Base-by-base conservation (phyloP, 2,797 vertebrate species). In the Diceros bicornis region DNA sequence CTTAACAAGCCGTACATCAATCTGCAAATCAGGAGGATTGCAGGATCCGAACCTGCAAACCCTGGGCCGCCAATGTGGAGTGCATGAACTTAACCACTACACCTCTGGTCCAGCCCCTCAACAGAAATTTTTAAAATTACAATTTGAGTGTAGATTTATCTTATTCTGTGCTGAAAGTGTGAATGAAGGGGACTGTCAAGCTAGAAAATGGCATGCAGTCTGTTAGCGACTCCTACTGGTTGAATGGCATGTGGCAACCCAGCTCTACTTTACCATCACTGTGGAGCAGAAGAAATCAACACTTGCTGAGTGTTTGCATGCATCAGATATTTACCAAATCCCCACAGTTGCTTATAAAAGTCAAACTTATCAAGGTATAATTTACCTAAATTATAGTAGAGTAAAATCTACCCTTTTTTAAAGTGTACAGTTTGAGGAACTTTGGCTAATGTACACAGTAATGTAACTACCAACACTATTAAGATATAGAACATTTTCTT, bases 191-290 rank as follows among this genome's bases (percentile, higher is more conserved):
- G 55, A 27, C 21, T 6, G n/a, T 29, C 32, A 64, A 47, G 16
- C 3, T 14, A 50, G 50, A 72, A 85, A 55, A 41, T n/a, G 77
- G 29, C 74, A 0, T 10, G 10, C 9, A 3, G 29, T 5, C 21
- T 50, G 25, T 21, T 84, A 97, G 85, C 4, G 55, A 92, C 94
- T 57, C 44, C 85, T 95, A 7, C 7, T 85, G 85, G 55, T 44
- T 2, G 16, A 47, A 3, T 59, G 14, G 68, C 52, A 16, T 59
- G 57, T 29, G 55, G 89, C 92, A 95, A 44, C 93, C 52, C 29
- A 96, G 84, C 96, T 96, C 74, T 96, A 88, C 27, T 4, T 77
- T 2, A 25, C 0, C 4, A 12, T 0, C 0, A 89, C 20, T 4
- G 16, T 20, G 52, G 2, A 81, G 25, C n/a, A 4, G 77, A 34